Evolutionary conservation across 2,888 invertebrate genomes (phyloP), one percentile per base, ranked within the genome.

Genomic region (Lasioglossum villosulum): DNA sequence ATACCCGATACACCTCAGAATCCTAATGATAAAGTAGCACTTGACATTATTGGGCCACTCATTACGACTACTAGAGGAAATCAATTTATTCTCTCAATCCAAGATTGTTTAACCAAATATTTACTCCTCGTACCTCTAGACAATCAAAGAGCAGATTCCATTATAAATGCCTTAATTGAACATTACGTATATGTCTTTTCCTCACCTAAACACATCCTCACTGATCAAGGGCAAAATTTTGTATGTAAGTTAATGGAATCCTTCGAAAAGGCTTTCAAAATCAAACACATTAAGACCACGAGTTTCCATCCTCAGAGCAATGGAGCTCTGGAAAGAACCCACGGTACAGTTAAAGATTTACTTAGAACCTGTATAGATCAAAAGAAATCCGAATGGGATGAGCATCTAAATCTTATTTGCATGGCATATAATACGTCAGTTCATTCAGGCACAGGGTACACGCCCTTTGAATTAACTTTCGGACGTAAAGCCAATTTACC

Each of bases 221-320:
- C 39, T 0, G 39, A 39, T 23, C 68, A 37, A 1, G 37, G 68
- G 8, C 2, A 6, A 12, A 68, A 68, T 68, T 68, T 68, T 6
- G 68, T 68, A 23, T 68, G 23, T 2, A 68, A 68, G 8, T 16
- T 68, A 16, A 68, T 68, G 68, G 23, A 68, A 37, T 37, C 23
- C 0, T 39, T 68, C 14, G 68, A 68, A 39, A 37, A 68, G 1
- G 23, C 37, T 4, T 68, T 23, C 4, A 39, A 23, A 39, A 39
- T 68, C 23, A 68, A 68, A 68, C 68, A 37, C 10, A 39, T 68
- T 8, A 37, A 37, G 37, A 39, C 68, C 1, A 68, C 68, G 0
- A 68, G 68, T 8, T 68, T 68, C 3, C 68, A 68, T 23, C 39
- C 68, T 59, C 68, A 68, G 4, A 68, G 68, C 4, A 68, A 68